Percentiles rank a stretch among this genome's conserved stretches.
phyloP scores from a whole-genome alignment of 2,888 invertebrate species.

The Drosophila lacicola region DNA sequence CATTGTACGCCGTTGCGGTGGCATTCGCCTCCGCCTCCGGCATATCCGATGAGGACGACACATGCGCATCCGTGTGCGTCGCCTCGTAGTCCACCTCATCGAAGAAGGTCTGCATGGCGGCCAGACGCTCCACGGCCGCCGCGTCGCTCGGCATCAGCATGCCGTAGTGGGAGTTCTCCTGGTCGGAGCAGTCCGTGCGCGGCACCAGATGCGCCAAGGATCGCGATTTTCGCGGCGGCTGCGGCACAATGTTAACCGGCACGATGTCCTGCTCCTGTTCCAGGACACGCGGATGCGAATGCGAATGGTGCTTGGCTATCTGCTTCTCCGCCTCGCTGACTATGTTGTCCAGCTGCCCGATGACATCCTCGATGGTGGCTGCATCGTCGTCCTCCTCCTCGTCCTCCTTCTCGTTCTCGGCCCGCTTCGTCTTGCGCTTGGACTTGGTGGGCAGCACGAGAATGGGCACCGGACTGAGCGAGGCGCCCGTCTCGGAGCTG shows the following conservation, averaged over 20 bases:
- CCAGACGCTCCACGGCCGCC: slow-evolving; percentile 69
- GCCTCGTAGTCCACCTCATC: slow-evolving; percentile 81
- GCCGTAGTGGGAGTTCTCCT: slow-evolving; percentile 84
- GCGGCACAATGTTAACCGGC: slow-evolving; percentile 91
- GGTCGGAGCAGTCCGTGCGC: slow-evolving; percentile 85
- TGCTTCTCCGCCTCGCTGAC: slow-evolving; percentile 93
- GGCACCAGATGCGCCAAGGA: slow-evolving; percentile 90
- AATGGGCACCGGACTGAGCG: slow-evolving; percentile 89
- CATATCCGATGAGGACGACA: slow-evolving; percentile 71
- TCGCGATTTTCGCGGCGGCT: slow-evolving; percentile 91
- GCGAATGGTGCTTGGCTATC: slow-evolving; percentile 78
- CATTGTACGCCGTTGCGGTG: slow-evolving; percentile 74
- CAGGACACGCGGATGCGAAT: slow-evolving; percentile 34
- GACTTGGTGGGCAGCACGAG: slow-evolving; percentile 81
- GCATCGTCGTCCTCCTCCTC: slow-evolving; percentile 86
- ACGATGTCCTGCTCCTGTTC: slow-evolving; percentile 89
- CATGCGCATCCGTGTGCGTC: slow-evolving; percentile 67
- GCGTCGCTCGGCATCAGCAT: slow-evolving; percentile 82
- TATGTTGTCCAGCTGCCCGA: slow-evolving; percentile 93
- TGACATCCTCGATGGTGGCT: slow-evolving; percentile 94
- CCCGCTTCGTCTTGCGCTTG: slow-evolving; percentile 39
- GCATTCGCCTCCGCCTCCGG: slow-evolving; percentile 72
- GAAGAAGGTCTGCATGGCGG: slow-evolving; percentile 82
- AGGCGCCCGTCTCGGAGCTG: slow-evolving; percentile 90
- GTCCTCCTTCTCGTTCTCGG: slow-evolving; percentile 48